Percentiles rank a stretch among this genome's conserved stretches.
Evolutionary conservation across 2,888 invertebrate species (phyloP).

Genomic region (Pharmacophagus antenor): DNA sequence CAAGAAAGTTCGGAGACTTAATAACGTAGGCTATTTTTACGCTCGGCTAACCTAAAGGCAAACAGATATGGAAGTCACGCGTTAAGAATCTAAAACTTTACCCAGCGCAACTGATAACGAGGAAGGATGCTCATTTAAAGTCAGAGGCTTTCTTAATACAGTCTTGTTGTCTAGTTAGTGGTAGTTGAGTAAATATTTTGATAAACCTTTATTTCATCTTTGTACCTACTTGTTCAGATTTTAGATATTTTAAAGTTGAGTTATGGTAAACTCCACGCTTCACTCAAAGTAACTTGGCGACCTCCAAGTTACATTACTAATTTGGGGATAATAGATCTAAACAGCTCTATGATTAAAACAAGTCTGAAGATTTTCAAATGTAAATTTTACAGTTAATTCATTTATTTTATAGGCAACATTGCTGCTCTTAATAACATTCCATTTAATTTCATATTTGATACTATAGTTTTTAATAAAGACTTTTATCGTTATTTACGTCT

Average conservation of each 20-base stretch:
- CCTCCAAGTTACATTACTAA: no score
- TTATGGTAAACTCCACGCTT: no score
- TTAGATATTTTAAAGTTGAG: not conserved
- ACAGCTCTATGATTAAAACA: no score
- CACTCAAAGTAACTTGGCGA: no score
- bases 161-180: not conserved
- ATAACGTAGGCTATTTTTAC: constrained; percentile 5
- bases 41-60: not conserved
- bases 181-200: not conserved
- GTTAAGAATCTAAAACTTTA: constrained; percentile 10
- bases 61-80: constrained; percentile 9
- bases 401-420: not conserved
- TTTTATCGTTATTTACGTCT: no score
- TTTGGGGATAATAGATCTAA: no score
- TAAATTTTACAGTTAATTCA: not conserved
- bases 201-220: not conserved
- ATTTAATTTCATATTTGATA: no score
- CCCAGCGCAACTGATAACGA: not conserved
- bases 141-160: not conserved
- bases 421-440: not conserved
- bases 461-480: no score
- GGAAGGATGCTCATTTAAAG: not conserved
- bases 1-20: not conserved
- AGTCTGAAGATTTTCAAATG: no score
- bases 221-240: not conserved